Base-by-base conservation (phyloP, 2,113 vertebrate genomes). In the Rutilus rutilus region DNA sequence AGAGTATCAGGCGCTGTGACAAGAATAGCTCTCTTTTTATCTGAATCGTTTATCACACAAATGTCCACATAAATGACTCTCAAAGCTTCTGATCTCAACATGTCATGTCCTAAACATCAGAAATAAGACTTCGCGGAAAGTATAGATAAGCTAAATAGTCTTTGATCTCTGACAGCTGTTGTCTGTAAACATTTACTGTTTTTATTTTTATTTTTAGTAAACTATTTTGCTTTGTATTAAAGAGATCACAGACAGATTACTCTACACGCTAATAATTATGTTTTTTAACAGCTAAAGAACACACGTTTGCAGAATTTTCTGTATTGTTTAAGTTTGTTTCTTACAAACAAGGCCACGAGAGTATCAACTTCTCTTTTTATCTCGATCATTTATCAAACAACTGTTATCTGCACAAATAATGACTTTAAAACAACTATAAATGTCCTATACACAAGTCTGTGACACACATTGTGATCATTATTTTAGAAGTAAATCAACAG, bases 1-100 rank as follows among this genome's bases (percentile, higher is more conserved):
- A 85, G 76, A 85, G 36, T 45, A 75, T 76, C 71, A 75, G 67
- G 50, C 52, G 9, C 50, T 42, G 3, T 59, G 39, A 54, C 33
- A 74, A 73, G 9, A 83, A 84, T 71, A 60, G 5, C 33, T 42
- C n/a, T 57, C 33, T 57, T 79, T 79, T 54, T 78, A 85, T 78
- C 47, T 71, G 19, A 30, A 73, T 73, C 33, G 42, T 79, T 85
- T 73, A 79, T 79, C 76, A 73, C 33, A 45, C n/a, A 67, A 71
- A 42, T 75, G 14, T 11, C 27, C 64, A 71, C 23, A 57, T n/a
- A 19, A 78, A 42, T 75, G 23, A 52, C 57, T 84, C 4, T 14
- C 25, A 25, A 9, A 3, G n/a, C 17, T 59, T 36, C 9, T 57
- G 52, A 64, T 67, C 27, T 45, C 79, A 7, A 23, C 25, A 62